Conservation (phyloP, 2,797 vertebrate species). For the Amazona ochrocephala region DNA sequence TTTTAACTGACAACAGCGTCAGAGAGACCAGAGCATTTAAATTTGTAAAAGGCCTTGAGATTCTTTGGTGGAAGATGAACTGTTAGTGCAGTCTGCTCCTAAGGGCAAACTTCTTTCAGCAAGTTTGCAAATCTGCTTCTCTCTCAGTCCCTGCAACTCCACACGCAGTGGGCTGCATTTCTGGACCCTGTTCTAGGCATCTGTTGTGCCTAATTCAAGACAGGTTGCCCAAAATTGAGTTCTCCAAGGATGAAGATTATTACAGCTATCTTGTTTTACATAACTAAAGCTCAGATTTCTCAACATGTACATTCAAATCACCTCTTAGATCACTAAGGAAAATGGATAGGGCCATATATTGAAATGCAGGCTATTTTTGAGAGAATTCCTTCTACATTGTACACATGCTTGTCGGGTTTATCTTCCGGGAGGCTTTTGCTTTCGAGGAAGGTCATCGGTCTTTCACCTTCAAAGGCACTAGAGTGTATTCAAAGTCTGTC, state of each 20-base stretch:
- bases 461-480: not conserved
- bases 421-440: not conserved
- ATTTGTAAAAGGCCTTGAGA: not conserved
- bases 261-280: not conserved
- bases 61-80: not conserved
- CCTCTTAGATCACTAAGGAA: not conserved
- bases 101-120: not conserved
- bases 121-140: not conserved
- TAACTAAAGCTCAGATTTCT: not conserved
- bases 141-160: not conserved
- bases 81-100: not conserved
- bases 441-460: not conserved
- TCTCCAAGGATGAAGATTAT: not conserved
- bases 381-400: not conserved
- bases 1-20: not conserved
- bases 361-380: not conserved
- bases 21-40: not conserved
- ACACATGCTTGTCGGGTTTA: not conserved
- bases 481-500: not conserved
- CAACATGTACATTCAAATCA: not conserved
- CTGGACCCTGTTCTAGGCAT: not conserved
- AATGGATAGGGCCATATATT: not conserved
- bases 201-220: not conserved
- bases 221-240: not conserved
- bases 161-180: not conserved